Base-by-base conservation (phyloP, 2,797 vertebrate species). In the Sebastolobus alascanus region DNA sequence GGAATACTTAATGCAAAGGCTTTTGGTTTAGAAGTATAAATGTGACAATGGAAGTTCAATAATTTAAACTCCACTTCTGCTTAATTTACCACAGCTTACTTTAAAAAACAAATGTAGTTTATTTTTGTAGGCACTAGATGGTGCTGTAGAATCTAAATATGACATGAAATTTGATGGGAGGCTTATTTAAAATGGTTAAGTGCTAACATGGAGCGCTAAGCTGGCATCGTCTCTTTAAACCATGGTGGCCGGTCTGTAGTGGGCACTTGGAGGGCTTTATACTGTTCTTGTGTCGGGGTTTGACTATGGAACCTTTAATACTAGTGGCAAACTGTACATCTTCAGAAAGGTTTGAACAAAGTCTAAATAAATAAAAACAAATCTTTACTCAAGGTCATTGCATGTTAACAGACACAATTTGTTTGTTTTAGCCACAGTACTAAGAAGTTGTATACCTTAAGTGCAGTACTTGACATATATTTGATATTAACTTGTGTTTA, bases 101-200 rank as follows among this genome's bases (percentile, higher is more conserved):
- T 63, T 18, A 14, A 25, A 25, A 25, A n/a, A 13, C 2, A 40
- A 4, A 13, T 69, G 37, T n/a, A 33, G 18, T 73, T 63, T 5
- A 25, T 9, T 6, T 20, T 6, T 58, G 3, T 18, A 4, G 14
- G 1, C 86, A 88, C 87, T 79, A 87, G 86, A 54, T 84, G 91
- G 86, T 5, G 79, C 66, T 79, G 50, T 50, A 16, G 13, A 67
- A 6, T 27, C 9, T 20, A 68, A 54, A 20, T 7, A 37, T 6
- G 2, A 16, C 5, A 35, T 72, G 6, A 43, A 25, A 6, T 2
- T 10, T 1, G 10, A 55, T 7, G 5, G 3, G 20, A 37, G 8
- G 4, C 4, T 6, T 1, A 5, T 33, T 31, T 35, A 14, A 29
- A 59, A 10, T 33, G 5, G 1, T 3, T 8, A 4, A 4, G n/a